phyloP scores from a whole-genome alignment of 2,888 invertebrate species.

The Sinopyrophorus schimmeli region DNA sequence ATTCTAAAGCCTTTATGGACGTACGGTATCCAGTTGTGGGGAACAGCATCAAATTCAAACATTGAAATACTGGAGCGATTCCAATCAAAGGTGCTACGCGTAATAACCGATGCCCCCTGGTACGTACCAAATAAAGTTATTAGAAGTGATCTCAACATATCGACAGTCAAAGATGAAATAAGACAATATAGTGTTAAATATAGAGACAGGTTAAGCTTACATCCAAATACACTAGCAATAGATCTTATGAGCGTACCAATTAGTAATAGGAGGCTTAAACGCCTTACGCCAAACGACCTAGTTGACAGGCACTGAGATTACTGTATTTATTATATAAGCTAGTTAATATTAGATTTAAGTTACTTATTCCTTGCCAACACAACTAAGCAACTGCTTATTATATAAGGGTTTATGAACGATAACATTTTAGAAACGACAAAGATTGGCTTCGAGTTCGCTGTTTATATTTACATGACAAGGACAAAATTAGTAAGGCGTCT shows the following conservation, averaged over 20 bases:
- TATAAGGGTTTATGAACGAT: too few species aligned
- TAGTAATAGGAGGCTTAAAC: background rate
- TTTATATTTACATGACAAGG: too few species aligned
- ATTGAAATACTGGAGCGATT: constrained; percentile 23
- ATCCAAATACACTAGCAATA: constrained; percentile 10
- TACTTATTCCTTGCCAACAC: too few species aligned
- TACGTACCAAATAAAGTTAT: constrained; percentile 11
- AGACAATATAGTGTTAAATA: background rate
- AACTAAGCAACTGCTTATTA: too few species aligned
- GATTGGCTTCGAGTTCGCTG: too few species aligned
- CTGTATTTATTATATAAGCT: too few species aligned
- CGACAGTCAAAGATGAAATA: constrained; percentile 10
- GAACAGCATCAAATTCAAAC: constrained; percentile 9
- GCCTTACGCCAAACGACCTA: constrained; percentile 1
- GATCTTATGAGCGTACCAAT: constrained; percentile 1
- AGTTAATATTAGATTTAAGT: too few species aligned
- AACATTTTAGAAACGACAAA: too few species aligned
- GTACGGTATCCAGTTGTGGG: constrained; percentile 15
- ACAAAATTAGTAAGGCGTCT: too few species aligned
- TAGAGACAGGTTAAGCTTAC: background rate
- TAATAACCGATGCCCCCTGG: constrained; percentile 23
- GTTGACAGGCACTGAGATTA: too few species aligned
- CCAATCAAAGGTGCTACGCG: constrained; percentile 13
- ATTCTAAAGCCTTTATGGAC: constrained; percentile 18
- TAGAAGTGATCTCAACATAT: constrained; percentile 3